Base-by-base conservation (phyloP, 2,113 vertebrate species). In the Cyprinus carpio region DNA sequence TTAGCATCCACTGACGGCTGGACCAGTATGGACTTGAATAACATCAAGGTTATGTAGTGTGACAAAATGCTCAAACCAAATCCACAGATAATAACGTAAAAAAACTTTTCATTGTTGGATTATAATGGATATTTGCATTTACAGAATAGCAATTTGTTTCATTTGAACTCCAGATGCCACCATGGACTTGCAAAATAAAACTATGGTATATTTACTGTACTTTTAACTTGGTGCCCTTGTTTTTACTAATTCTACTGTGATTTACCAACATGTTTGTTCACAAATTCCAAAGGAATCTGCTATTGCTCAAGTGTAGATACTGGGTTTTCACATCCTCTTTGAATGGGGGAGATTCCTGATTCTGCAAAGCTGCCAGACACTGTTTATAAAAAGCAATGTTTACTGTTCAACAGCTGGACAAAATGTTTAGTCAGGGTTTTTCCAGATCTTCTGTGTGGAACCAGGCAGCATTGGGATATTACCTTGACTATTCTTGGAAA, bases 131-230 rank as follows among this genome's bases (percentile, higher is more conserved):
- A 16, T 81, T 27, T 49, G 8, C 10, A 54, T 65, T 27, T 65
- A 6, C 3, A 37, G 4, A 29, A 75, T 56, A 16, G 40, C 25
- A 37, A 16, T 25, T 6, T 20, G 27, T 43, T 43, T 4, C 11
- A 51, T 20, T 62, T 87, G 65, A 72, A 67, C 27, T 20, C 12
- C 54, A 46, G 7, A 29, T 13, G n/a, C 16, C 51, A 25, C 77
- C 69, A 58, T 60, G 15, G n/a, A 60, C n/a, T 58, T n/a, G 12
- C 71, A 77, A 6, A 87, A 85, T 88, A 85, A 88, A 88, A 79
- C 18, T 16, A 5, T 74, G 54, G 2, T 27, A 31, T 75, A 67
- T 83, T 20, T 79, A 58, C 18, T 51, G 1, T 31, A 18, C 1
- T 18, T 75, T 25, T 58, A 58, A 20, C 54, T 23, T 58, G 18